Conservation (phyloP, 2,113 vertebrate species). For the Phyllostomus hastatus region DNA sequence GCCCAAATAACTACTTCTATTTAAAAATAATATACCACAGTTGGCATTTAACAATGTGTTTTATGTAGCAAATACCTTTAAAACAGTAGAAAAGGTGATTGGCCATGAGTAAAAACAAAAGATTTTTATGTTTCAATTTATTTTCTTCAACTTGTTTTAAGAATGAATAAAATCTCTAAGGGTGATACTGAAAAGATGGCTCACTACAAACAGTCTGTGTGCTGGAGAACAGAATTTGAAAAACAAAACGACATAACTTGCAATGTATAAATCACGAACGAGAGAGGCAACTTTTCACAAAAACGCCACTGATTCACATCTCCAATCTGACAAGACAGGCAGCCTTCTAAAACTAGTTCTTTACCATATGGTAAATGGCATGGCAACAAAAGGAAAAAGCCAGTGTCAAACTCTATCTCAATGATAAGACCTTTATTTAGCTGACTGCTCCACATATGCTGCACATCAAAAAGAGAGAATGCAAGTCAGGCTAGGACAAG, state of each 20-base stretch:
- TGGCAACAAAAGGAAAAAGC: slow-evolving; percentile 66
- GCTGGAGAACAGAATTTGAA: slow-evolving; percentile 10
- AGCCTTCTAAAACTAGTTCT: slow-evolving; percentile 65
- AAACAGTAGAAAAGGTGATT: slow-evolving; percentile 36
- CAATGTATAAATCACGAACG: slow-evolving; percentile 45
- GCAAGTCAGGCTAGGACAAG: slow-evolving; percentile 63
- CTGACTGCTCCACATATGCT: slow-evolving; percentile 80
- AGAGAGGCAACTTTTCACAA: slow-evolving; percentile 7
- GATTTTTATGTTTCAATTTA: slow-evolving; percentile 9
- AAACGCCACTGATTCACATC: slow-evolving; percentile 41
- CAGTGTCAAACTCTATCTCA: slow-evolving; percentile 70
- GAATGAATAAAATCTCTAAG: slow-evolving; percentile 16
- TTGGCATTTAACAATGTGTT: background rate
- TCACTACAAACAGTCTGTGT: background rate
- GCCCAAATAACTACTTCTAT: slow-evolving; percentile 4
- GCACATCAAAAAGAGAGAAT: slow-evolving; percentile 51
- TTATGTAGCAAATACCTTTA: slow-evolving; percentile 23
- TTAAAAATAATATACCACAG: background rate
- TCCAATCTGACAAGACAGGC: slow-evolving; percentile 43
- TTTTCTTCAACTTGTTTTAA: slow-evolving; percentile 35
- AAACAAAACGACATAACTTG: background rate
- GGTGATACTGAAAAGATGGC: background rate
- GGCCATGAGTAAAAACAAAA: slow-evolving; percentile 35
- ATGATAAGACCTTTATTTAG: slow-evolving; percentile 76
- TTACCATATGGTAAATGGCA: slow-evolving; percentile 76